Evolutionary conservation across 2,113 vertebrate species (phyloP).

Genomic region (Terrapene triunguis): DNA sequence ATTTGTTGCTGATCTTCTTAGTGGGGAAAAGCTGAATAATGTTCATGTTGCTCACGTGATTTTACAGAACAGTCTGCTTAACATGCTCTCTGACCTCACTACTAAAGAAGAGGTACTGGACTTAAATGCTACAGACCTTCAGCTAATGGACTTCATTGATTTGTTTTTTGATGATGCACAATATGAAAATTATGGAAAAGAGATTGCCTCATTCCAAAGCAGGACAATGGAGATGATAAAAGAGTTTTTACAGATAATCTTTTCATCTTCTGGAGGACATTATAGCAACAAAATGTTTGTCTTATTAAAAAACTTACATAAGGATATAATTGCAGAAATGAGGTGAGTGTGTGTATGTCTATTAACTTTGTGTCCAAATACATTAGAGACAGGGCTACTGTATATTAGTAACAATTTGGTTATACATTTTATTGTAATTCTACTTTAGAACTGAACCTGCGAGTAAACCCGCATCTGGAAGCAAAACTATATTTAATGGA

Average conservation of each 20-base stretch:
- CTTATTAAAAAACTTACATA: conserved; percentile 22
- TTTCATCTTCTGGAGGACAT: conserved; percentile 1
- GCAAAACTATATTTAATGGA: not conserved
- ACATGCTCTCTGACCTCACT: not conserved
- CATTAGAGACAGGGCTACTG: accelerated
- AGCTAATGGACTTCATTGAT: conserved; percentile 34
- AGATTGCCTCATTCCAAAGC: not conserved
- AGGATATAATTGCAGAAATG: conserved; percentile 28
- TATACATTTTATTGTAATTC: not conserved
- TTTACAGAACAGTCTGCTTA: conserved; percentile 48
- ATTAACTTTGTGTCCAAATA: not conserved
- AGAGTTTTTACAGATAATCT: conserved; percentile 36
- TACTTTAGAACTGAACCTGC: not conserved
- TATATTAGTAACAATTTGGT: not conserved
- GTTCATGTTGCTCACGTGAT: not conserved
- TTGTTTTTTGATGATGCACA: conserved; percentile 12
- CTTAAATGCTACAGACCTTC: conserved; percentile 2
- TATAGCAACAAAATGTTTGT: conserved; percentile 18
- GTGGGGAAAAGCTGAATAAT: not conserved
- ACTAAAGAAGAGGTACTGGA: not conserved
- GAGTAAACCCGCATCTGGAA: not conserved
- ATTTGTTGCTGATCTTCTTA: not conserved
- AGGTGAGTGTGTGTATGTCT: conserved; percentile 61
- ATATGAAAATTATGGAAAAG: not conserved
- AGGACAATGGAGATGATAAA: not conserved